phyloP scores from a whole-genome alignment of 2,888 invertebrate genomes.

The Odontothrips loti region DNA sequence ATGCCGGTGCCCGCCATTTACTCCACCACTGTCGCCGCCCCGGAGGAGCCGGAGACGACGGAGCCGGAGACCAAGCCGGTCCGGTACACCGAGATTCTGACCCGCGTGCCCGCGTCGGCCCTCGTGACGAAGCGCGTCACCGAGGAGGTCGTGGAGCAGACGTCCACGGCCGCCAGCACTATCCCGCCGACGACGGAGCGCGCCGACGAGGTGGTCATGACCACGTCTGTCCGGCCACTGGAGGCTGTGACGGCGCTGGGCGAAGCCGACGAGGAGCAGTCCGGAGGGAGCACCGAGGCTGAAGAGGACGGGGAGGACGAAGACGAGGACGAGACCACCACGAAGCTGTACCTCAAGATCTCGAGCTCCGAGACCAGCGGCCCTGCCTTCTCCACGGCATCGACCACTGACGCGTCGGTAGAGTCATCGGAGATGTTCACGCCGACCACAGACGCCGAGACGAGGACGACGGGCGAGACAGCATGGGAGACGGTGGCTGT shows the following conservation, averaged over 20 bases:
- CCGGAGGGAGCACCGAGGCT: conserved; percentile 23
- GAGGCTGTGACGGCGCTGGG: not conserved
- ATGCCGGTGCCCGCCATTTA: not conserved
- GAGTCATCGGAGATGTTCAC: conserved; percentile 27
- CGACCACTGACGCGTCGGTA: not conserved
- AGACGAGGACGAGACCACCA: conserved; percentile 20
- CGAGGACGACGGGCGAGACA: conserved; percentile 29
- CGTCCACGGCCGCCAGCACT: not conserved
- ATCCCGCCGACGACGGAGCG: not conserved
- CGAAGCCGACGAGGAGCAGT: conserved; percentile 9
- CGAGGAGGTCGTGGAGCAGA: not conserved
- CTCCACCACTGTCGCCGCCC: not conserved
- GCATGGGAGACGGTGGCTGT: conserved; percentile 38
- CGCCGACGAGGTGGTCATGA: not conserved
- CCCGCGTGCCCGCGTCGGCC: not conserved
- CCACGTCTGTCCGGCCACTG: not conserved
- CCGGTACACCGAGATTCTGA: conserved; percentile 1
- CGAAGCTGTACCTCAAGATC: conserved; percentile 28
- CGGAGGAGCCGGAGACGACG: not conserved
- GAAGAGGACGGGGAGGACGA: conserved; percentile 5
- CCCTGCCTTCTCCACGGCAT: not conserved
- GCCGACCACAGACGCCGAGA: conserved; percentile 23
- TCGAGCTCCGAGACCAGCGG: conserved; percentile 7
- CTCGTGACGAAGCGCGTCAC: not conserved
- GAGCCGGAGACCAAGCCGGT: not conserved